A percentile compares a stretch with the other conserved stretches of the same genome.
Evolutionary conservation across 1,140 invertebrate genomes (phyloP).

Genomic region (Microvelia longipes): DNA sequence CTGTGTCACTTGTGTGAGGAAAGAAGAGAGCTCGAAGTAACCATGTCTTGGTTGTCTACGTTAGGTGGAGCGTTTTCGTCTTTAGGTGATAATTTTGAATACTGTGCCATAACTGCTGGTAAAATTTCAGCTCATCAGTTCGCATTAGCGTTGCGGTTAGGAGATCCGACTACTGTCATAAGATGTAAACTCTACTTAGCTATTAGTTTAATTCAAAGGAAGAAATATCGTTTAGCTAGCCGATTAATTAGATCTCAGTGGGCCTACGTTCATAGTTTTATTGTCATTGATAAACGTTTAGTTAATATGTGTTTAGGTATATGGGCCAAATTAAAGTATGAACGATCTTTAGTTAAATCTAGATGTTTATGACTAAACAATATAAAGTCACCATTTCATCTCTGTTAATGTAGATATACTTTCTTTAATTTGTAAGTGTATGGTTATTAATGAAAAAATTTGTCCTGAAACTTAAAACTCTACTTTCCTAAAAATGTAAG

Average conservation of each 20-base stretch:
- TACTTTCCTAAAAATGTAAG: no score
- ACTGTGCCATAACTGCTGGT: conserved; percentile 70
- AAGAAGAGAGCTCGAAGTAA: conserved; percentile 59
- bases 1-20: conserved; percentile 31
- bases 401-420: no score
- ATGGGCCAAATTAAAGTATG: conserved; percentile 62
- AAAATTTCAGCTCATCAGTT: conserved; percentile 72
- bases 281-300: conserved; percentile 39
- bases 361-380: no score
- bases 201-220: conserved; percentile 72
- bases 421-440: no score
- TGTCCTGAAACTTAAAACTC: no score
- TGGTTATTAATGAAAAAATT: no score
- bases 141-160: conserved; percentile 55
- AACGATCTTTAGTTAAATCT: conserved; percentile 6
- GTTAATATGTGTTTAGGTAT: conserved; percentile 68
- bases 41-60: conserved; percentile 89
- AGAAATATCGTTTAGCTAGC: conserved; percentile 44
- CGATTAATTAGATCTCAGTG: conserved; percentile 49
- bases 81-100: conserved; percentile 63
- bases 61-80: conserved; percentile 87
- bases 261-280: conserved; percentile 33
- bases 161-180: conserved; percentile 58
- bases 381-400: no score
- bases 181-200: conserved; percentile 71